A percentile compares a stretch with the other conserved stretches of the same genome.
These are phyloP conservation scores for Drosophila maculinotata DNA, from an alignment of 2,888 invertebrate species.

Conservation along the genomic window DNA sequence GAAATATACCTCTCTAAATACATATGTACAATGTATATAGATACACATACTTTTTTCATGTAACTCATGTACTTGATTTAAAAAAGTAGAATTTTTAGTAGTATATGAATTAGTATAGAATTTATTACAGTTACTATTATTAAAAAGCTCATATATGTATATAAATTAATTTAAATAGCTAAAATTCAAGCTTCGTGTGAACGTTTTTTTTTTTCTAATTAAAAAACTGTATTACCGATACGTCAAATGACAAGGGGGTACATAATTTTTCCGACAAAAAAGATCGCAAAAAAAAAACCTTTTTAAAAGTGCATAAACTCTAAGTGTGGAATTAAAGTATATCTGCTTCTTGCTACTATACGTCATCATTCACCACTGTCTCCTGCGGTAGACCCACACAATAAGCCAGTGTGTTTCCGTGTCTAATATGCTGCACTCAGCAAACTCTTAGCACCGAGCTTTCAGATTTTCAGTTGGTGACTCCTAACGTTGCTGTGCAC, in stretches of 20 bases:
- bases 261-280: too few species aligned
- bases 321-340: too few species aligned
- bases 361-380: conserved; percentile 45
- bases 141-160: too few species aligned
- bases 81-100: not conserved
- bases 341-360: conserved; percentile 24
- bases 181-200: too few species aligned
- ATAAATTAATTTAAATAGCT: too few species aligned
- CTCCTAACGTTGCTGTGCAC: conserved; percentile 33
- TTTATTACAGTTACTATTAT: too few species aligned
- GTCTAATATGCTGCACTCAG: conserved; percentile 3
- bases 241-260: too few species aligned
- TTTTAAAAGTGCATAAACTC: too few species aligned
- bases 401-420: conserved; percentile 39
- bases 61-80: not conserved
- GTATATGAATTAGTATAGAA: too few species aligned
- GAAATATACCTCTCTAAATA: not conserved
- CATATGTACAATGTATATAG: not conserved
- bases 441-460: conserved; percentile 1
- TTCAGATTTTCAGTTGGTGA: conserved; percentile 5
- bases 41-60: not conserved
- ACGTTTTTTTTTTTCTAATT: too few species aligned
- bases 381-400: not conserved
- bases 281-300: too few species aligned
- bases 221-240: too few species aligned